phyloP scores from a whole-genome alignment of 2,888 invertebrate genomes.

The Sinodicranocentrus sp. region DNA sequence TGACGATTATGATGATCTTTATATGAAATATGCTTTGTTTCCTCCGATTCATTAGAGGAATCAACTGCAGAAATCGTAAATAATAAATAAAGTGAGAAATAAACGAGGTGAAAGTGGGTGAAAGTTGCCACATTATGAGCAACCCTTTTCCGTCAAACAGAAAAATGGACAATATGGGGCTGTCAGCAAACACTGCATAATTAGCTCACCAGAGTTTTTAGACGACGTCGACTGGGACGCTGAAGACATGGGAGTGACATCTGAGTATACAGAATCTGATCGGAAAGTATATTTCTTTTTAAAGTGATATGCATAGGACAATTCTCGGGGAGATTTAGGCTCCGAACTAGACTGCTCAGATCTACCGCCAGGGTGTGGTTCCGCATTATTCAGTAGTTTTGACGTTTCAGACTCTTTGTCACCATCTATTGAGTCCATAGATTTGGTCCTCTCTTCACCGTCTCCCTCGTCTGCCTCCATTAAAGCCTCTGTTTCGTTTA shows the following conservation, averaged over 20 bases:
- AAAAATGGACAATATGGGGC: not conserved
- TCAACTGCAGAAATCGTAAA: too few relatives aligned
- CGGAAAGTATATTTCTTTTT: slow-evolving; percentile 76
- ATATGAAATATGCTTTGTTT: too few relatives aligned
- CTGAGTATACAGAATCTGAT: slow-evolving; percentile 76
- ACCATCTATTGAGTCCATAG: slow-evolving; percentile 57
- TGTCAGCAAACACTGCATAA: not conserved
- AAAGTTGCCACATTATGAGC: slow-evolving; percentile 5
- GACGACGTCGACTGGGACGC: slow-evolving; percentile 50
- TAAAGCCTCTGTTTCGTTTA: slow-evolving; percentile 54
- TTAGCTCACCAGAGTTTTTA: slow-evolving; percentile 63
- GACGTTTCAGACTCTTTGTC: slow-evolving; percentile 51
- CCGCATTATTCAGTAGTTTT: slow-evolving; percentile 63
- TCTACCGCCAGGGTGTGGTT: slow-evolving; percentile 38
- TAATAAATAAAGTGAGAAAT: not conserved
- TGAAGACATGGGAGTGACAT: slow-evolving; percentile 76
- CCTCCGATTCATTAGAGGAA: too few relatives aligned
- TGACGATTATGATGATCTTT: too few relatives aligned
- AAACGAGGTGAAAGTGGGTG: slow-evolving; percentile 9
- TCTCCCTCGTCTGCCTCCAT: slow-evolving; percentile 61
- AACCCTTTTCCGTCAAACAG: not conserved
- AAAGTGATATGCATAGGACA: slow-evolving; percentile 74
- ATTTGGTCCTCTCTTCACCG: slow-evolving; percentile 62
- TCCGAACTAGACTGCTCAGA: slow-evolving; percentile 28
- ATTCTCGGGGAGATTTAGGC: slow-evolving; percentile 62